Evolutionary conservation across 2,113 vertebrate species (phyloP).

Genomic region (Philantomba maxwellii): DNA sequence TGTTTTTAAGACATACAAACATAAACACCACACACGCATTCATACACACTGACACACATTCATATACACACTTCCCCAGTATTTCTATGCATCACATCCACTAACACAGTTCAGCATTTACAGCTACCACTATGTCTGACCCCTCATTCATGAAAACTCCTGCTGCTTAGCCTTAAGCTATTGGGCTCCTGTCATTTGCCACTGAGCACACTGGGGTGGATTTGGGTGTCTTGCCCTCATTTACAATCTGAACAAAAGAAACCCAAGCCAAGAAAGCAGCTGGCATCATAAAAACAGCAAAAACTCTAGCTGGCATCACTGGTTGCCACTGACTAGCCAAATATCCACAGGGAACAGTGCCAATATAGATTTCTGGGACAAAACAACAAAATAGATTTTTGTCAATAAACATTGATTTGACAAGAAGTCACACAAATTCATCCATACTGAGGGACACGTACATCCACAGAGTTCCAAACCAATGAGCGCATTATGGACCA

Average conservation of each 20-base stretch:
- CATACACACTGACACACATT: background rate
- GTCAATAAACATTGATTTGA: slow-evolving; percentile 86
- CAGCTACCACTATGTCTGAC: slow-evolving; percentile 58
- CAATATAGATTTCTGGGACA: slow-evolving; percentile 85
- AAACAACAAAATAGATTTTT: slow-evolving; percentile 87
- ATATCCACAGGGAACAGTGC: slow-evolving; percentile 83
- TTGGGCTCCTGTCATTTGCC: slow-evolving; percentile 78
- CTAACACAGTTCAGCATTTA: slow-evolving; percentile 34
- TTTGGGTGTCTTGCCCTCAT: slow-evolving; percentile 84
- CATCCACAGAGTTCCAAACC: slow-evolving; percentile 80
- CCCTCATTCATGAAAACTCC: slow-evolving; percentile 69
- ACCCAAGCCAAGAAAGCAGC: slow-evolving; percentile 85
- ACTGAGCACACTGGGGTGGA: slow-evolving; percentile 80
- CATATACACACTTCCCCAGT: background rate
- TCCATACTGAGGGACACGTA: slow-evolving; percentile 80
- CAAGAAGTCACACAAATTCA: slow-evolving; percentile 84
- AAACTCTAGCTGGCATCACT: slow-evolving; percentile 84
- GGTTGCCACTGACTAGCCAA: slow-evolving; percentile 83
- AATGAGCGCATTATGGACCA: slow-evolving; percentile 78
- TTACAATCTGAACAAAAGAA: slow-evolving; percentile 86
- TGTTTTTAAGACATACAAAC: background rate
- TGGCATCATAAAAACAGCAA: slow-evolving; percentile 85
- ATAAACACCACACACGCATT: background rate
- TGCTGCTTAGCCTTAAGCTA: slow-evolving; percentile 69
- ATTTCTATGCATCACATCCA: background rate